Evolutionary conservation across 2,888 invertebrate genomes (phyloP).

Genomic region (Pinctada fucata): DNA sequence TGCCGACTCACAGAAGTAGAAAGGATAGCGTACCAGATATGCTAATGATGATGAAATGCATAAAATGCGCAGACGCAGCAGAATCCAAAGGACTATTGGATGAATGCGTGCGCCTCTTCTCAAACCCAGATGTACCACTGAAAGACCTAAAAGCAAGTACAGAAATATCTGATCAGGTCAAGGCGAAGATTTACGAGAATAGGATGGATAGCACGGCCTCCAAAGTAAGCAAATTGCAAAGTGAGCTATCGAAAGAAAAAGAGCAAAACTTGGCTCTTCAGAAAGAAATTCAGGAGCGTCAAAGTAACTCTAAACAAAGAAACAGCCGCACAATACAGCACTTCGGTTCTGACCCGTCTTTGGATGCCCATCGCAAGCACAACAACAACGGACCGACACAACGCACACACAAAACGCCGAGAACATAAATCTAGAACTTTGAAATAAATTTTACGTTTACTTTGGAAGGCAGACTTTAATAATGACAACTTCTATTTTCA

Average conservation of each 20-base stretch:
- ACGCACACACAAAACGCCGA: too few species aligned
- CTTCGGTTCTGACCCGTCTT: slow-evolving; percentile 18
- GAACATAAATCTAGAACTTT: too few species aligned
- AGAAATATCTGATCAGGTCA: slow-evolving; percentile 31
- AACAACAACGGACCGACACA: too few species aligned
- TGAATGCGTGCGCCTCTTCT: slow-evolving; percentile 31
- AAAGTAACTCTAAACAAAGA: neutral
- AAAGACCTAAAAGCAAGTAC: slow-evolving; percentile 29
- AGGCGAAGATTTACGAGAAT: slow-evolving; percentile 34
- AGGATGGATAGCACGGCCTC: slow-evolving; percentile 27
- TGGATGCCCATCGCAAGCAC: slow-evolving; percentile 6
- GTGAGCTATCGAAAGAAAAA: slow-evolving; percentile 32
- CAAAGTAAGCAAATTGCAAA: slow-evolving; percentile 22
- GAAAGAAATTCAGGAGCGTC: slow-evolving; percentile 23
- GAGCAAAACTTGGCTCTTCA: slow-evolving; percentile 31
- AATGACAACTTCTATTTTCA: too few species aligned
- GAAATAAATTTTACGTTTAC: too few species aligned
- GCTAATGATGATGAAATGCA: slow-evolving; percentile 22
- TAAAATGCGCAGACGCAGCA: slow-evolving; percentile 33
- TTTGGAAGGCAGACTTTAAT: too few species aligned
- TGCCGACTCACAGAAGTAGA: slow-evolving; percentile 16
- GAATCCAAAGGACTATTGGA: slow-evolving; percentile 26
- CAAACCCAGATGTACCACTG: slow-evolving; percentile 27
- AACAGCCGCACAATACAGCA: slow-evolving; percentile 5
- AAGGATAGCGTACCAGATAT: slow-evolving; percentile 35